Evolutionary conservation across 2,113 vertebrate genomes (phyloP), one percentile per base, ranked within the genome.

Genomic region (Eleginops maclovinus): DNA sequence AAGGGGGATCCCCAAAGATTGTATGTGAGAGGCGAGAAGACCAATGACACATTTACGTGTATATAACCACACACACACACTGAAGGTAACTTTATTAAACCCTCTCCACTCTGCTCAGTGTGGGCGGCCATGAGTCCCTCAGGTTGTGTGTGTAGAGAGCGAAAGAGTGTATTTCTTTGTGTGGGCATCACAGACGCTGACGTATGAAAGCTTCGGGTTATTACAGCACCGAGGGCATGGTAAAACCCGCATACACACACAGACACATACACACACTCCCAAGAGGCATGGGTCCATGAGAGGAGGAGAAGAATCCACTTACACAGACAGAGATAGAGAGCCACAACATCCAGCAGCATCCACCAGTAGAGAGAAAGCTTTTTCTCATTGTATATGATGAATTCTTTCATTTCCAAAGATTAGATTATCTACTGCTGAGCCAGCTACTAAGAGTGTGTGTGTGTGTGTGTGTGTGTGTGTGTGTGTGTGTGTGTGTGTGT

Each of bases 361-460:
- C 21, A 26, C 15, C 51, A 56, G 75, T 67, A 86, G 49, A 71
- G 31, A 63, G 55, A 36, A n/a, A 72, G 62, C 72, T 46, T 50
- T 46, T 69, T 40, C 31, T 60, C 51, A 63, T 16, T 69, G 68
- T 67, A n/a, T 80, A 84, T 92, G 94, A 94, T 76, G 81, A 92
- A 94, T 94, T 87, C 58, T 91, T 91, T 94, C 88, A 90, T 91
- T 92, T 89, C 54, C 69, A 40, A 19, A 54, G 19, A 91, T 91
- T 28, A 61, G 77, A 91, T 89, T 89, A 67, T 80, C 51, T 65
- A 40, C 26, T 41, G 14, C 47, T 61, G 66, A 16, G 28, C 28
- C 31, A 6, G 5, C 31, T 31, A 31, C 31, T 36, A 8, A 36
- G 31, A 8, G 31, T 36, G 31, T 6, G 5, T 31, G 31, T n/a